Conservation (phyloP, 1,140 invertebrate species). For the Pemphigus obesinymphae region DNA sequence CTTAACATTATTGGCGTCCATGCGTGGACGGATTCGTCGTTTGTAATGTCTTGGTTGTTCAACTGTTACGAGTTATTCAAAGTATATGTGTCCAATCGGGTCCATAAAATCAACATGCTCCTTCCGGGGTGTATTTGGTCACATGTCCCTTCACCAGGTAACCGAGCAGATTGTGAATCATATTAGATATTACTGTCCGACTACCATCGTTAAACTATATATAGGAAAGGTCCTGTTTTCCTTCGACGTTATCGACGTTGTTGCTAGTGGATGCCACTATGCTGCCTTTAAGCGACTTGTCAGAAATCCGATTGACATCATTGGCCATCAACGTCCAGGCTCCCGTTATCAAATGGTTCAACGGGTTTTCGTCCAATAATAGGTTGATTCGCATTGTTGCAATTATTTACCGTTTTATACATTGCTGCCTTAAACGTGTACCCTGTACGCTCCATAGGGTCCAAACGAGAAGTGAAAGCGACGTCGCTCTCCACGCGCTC, state of each 20-base stretch:
- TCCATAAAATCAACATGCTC: conserved; percentile 49
- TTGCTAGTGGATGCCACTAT: neutral
- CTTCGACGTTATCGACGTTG: neutral
- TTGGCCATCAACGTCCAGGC: too few species aligned
- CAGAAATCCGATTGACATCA: neutral
- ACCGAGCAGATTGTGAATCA: conserved; percentile 53
- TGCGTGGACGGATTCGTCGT: too few species aligned
- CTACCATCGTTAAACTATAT: conserved; percentile 42
- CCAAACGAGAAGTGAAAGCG: neutral
- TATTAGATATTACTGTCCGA: conserved; percentile 47
- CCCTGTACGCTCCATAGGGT: too few species aligned
- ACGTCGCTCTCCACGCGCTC: neutral
- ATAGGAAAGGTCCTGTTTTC: conserved; percentile 44
- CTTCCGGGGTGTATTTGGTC: conserved; percentile 45
- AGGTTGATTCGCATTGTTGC: neutral
- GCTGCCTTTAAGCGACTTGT: neutral
- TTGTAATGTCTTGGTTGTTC: conserved; percentile 49
- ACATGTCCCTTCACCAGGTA: too few species aligned
- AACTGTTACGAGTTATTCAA: conserved; percentile 47
- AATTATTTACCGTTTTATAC: neutral
- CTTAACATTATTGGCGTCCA: conserved; percentile 48
- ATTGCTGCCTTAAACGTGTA: neutral
- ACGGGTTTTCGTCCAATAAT: neutral
- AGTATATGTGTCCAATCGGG: conserved; percentile 51
- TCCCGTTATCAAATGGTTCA: neutral